Base-by-base conservation (phyloP, 2,888 invertebrate genomes). In the Aromia moschata region DNA sequence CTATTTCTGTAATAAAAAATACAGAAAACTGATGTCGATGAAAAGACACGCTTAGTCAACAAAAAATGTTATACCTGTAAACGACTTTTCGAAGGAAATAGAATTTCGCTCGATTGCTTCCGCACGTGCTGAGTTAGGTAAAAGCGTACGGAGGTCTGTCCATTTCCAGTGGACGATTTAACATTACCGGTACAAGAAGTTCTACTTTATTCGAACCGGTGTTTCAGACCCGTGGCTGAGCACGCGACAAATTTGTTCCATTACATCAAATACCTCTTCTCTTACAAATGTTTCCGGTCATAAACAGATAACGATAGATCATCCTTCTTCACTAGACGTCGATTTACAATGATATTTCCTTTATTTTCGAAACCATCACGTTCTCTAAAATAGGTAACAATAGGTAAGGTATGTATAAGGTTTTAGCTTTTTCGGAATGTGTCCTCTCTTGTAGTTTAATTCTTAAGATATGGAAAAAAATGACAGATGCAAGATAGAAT, bases 121-220 rank as follows among this genome's bases (percentile, higher is more conserved):
- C 53, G 56, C 45, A 52, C 64, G 58, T 61, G 64, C 54, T 11
- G 2, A 52, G 36, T 18, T 36, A 15, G 41, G 37, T 18, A 31
- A 20, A 16, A 17, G 11, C n/a, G 44, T 37, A 44, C 40, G 36
- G 33, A 45, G 25, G 14, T 31, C 38, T 31, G 47, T 36, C 44
- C 49, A 53, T 52, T 60, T 46, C 31, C 18, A 14, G 41, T 44
- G 38, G 41, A 46, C 43, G 46, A 18, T 49, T n/a, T 38, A 36
- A 56, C 64, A 70, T 65, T 68, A 70, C 70, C 70, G 67, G 68
- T 67, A 70, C 70, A 70, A 64, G 67, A 62, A 69, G 70, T 65
- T 64, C 53, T 66, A 70, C 70, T 70, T 70, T 62, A 65, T 25
- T 56, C 38, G 15, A 46, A 53, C 58, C 61, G 65, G 65, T 62